Evolutionary conservation across 2,113 vertebrate genomes (phyloP).

Genomic region (Myrmecobius fasciatus): DNA sequence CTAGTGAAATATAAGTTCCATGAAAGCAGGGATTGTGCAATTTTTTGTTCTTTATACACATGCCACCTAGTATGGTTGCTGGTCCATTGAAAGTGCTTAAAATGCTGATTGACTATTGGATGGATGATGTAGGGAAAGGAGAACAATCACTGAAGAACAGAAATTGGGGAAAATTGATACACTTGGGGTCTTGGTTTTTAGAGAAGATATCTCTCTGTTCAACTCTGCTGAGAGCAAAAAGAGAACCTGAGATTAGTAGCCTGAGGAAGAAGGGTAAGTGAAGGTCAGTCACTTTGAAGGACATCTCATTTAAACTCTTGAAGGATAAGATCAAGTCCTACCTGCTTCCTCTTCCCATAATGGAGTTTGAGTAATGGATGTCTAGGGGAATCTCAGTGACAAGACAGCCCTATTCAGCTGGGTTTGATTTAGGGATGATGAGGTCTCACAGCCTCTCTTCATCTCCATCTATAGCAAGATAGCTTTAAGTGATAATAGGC

Average conservation of each 20-base stretch:
- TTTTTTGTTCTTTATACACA: not conserved
- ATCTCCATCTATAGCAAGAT: not conserved
- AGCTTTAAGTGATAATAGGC: not conserved
- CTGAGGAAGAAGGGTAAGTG: not conserved
- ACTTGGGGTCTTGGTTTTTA: not conserved
- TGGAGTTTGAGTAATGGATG: not conserved
- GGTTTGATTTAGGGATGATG: not conserved
- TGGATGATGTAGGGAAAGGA: not conserved
- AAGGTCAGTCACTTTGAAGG: not conserved
- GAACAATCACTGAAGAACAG: not conserved
- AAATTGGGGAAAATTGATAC: not conserved
- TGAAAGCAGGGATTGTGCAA: not conserved
- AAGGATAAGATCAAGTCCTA: not conserved
- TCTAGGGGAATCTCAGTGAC: not conserved
- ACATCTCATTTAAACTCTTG: not conserved
- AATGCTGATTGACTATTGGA: not conserved
- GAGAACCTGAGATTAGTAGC: not conserved
- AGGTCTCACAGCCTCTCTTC: not conserved
- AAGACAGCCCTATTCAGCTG: not conserved
- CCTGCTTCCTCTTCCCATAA: not conserved
- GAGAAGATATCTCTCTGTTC: not conserved
- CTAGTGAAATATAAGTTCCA: not conserved
- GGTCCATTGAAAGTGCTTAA: not conserved
- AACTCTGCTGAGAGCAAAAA: not conserved
- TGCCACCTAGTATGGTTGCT: not conserved